Base-by-base conservation (phyloP, 2,888 invertebrate genomes). In the Synergus umbraculus region DNA sequence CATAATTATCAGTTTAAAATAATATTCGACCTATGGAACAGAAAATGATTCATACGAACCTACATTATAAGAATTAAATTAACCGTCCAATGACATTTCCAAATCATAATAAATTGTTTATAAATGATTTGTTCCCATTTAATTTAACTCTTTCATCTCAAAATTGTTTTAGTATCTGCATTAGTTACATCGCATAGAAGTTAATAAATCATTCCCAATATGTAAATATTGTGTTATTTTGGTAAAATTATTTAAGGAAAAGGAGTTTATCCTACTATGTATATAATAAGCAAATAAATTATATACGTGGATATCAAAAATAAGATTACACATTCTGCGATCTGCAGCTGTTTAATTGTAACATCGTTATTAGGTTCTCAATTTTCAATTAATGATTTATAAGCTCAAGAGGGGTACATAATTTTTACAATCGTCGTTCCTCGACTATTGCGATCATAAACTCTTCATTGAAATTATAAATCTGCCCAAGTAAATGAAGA, bases 231-330 rank as follows among this genome's bases (percentile, higher is more conserved):
- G 66, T 69, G 15, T 46, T 12, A 69, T 69, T 46, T 63, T 18
- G 60, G 22, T 63, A 54, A 18, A 80, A 49, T 18, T 80, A 76
- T 81, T 82, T 58, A 79, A 82, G 77, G 78, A 67, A 83, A 82
- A 84, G 84, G 84, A 83, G 82, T 86, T 83, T 85, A 29, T 80
- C 83, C 76, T 84, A 82, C 81, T 86, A 80, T 88, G 87, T 89
- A 89, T 85, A 88, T 88, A 89, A 83, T 83, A 85, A 81, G 85
- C 79, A 79, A 82, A 83, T 87, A 87, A 86, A 84, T 82, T 85
- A 83, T 66, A 80, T 79, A 76, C 76, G 82, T 49, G 81, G 76
- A 78, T 79, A 73, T 54, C 41, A 54, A 49, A 49, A 54, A 15
- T n/a, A 73, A 54, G n/a, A 73, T 29, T 29, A 73, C 9, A 73